Base-by-base conservation (phyloP, 1,140 invertebrate genomes). In the Formica selysi region DNA sequence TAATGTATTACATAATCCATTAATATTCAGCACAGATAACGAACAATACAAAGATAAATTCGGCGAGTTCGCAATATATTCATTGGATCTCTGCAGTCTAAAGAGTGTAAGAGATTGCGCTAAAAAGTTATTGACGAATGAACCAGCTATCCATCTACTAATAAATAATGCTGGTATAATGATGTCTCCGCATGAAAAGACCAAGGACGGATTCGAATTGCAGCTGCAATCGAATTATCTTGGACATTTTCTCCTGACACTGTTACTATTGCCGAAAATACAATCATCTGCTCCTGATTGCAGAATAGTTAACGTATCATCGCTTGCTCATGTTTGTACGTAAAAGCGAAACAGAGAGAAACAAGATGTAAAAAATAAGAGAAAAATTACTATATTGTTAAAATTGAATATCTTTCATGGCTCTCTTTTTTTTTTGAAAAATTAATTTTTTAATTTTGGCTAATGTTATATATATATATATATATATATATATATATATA, bases 141-240 rank as follows among this genome's bases (percentile, higher is more conserved):
- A 97, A 92, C 73, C 95, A 44, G 95, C 96, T 89, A 96, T 98
- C 57, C 96, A 98, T 91, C 94, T 98, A 64, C 94, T 98, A 2
- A 96, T 98, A 13, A 98, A 98, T 89, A 98, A 98, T 95, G 98
- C 98, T 67, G 98, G 97, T 5, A 95, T 98, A 0, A 98, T 97
- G 96, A 96, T 96, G 94, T 96, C 96, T 85, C 97, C 97, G 0
- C 94, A 96, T 76, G 93, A 94, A 48, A 96, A 96, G 85, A 97
- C 97, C 0, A 96, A 96, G 79, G 98, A 99, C 90, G 98, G 98
- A 0, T 97, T 97, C 92, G 98, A 99, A 93, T 96, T 96, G 73
- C 97, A 98, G 86, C 95, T 98, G n/a, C 97, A 97, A n/a, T 96
- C 97, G 0, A 98, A 98, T 93, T 97, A 98, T 94, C 94, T 98